Percentiles rank a stretch among this genome's conserved stretches.
These are phyloP conservation scores for Patiria miniata DNA, from an alignment of 35 echinoderm and acorn worm species.

Conservation along the genomic window DNA sequence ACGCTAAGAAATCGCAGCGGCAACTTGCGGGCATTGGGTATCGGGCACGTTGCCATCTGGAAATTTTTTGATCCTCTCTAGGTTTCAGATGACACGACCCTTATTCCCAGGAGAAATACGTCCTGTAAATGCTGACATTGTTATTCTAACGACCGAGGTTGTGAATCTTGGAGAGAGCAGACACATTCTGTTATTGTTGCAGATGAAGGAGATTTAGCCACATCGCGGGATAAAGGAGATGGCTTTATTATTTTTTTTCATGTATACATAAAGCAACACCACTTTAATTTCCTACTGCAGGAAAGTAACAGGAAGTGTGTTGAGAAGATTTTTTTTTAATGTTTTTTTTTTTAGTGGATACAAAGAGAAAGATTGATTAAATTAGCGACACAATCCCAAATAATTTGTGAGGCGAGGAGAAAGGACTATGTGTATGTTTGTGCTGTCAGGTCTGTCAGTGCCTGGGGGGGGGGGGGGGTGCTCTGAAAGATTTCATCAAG, in stretches of 20 bases:
- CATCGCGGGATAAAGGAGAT: background rate
- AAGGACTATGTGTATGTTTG: background rate
- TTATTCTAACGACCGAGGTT: background rate
- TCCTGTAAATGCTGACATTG: background rate
- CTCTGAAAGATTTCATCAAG: no score
- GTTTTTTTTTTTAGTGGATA: no score
- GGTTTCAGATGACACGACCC: background rate
- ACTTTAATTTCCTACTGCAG: background rate
- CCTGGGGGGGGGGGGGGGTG: no score
- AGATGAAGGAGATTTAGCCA: background rate
- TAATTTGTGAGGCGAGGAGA: background rate
- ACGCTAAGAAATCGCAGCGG: no score
- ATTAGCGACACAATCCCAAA: background rate
- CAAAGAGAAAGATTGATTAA: background rate
- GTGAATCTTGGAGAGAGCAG: background rate
- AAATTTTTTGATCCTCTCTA: background rate
- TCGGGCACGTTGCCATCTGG: no score
- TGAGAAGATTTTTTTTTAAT: no score
- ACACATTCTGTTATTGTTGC: slow-evolving; percentile 13
- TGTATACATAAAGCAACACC: background rate
- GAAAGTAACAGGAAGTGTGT: background rate
- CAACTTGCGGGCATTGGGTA: no score
- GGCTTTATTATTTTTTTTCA: background rate
- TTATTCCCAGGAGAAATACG: background rate
- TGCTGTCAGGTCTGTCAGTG: no score